These are phyloP conservation scores for Euplagia quadripunctaria DNA, from an alignment of 2,888 invertebrate species.

Conservation along the genomic window DNA sequence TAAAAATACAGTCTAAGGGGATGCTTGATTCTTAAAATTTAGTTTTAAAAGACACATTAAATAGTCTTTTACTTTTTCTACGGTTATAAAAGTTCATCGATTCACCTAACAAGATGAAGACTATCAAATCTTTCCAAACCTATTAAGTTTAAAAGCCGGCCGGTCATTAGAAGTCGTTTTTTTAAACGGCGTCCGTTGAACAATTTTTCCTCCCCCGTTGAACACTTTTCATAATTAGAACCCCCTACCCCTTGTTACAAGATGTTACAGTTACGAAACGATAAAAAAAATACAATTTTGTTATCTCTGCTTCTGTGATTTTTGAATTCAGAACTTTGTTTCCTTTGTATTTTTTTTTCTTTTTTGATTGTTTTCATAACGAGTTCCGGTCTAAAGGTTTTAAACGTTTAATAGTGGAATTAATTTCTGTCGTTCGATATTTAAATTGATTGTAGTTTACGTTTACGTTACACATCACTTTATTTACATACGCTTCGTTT, in stretches of 20 bases:
- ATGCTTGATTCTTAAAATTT: neutral
- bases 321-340: slow-evolving; percentile 30
- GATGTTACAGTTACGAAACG: slow-evolving; percentile 74
- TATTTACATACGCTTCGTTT: no score
- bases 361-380: slow-evolving; percentile 11
- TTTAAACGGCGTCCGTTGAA: slow-evolving; percentile 74
- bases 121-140: slow-evolving; percentile 78
- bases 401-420: neutral
- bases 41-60: neutral
- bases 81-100: slow-evolving; percentile 36
- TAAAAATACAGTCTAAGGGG: neutral
- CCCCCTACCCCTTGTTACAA: slow-evolving; percentile 75
- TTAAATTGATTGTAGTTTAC: neutral
- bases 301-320: slow-evolving; percentile 57
- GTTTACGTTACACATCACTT: no score
- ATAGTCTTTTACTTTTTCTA: slow-evolving; percentile 1
- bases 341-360: slow-evolving; percentile 9
- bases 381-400: neutral
- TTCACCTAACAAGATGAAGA: slow-evolving; percentile 41
- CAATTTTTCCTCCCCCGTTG: slow-evolving; percentile 77
- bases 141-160: slow-evolving; percentile 84
- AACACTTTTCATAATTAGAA: slow-evolving; percentile 87
- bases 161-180: slow-evolving; percentile 81
- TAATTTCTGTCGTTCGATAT: neutral
- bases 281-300: slow-evolving; percentile 69